Conservation (phyloP, 2,113 vertebrate species). For the Hydropotes inermis region DNA sequence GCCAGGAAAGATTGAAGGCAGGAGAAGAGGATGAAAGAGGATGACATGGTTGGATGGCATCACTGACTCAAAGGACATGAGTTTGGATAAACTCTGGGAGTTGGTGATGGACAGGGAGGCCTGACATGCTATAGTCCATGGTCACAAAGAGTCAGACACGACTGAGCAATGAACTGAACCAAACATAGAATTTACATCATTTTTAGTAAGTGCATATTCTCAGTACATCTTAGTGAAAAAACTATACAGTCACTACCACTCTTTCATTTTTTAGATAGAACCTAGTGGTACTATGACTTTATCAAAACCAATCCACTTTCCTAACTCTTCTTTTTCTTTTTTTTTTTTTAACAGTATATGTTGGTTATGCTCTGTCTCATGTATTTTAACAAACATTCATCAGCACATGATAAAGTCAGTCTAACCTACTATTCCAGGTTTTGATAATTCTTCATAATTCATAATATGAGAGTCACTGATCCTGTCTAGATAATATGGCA, state of each 20-base stretch:
- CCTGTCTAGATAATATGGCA: not conserved
- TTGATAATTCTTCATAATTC: not conserved
- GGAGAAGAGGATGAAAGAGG: not conserved
- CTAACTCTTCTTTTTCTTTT: not conserved
- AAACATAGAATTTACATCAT: not conserved
- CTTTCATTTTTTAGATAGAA: slow-evolving; percentile 1
- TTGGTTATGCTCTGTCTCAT: not conserved
- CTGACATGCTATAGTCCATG: not conserved
- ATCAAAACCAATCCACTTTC: not conserved
- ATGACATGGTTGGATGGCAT: not conserved
- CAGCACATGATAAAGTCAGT: not conserved
- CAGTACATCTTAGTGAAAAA: not conserved
- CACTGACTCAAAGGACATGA: rapidly evolving
- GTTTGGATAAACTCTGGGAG: not conserved
- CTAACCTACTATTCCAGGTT: not conserved
- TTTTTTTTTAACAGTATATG: not conserved
- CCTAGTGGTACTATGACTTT: not conserved
- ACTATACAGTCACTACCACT: rapidly evolving
- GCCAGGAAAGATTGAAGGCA: not conserved
- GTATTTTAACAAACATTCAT: not conserved
- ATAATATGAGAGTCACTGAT: not conserved
- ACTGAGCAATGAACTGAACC: not conserved
- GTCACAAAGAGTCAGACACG: not conserved
- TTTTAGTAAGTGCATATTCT: not conserved
- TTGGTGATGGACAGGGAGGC: not conserved